Evolutionary conservation across 2,888 invertebrate species (phyloP), one percentile per base, ranked within the genome.

Genomic region (Blomia tropicalis): DNA sequence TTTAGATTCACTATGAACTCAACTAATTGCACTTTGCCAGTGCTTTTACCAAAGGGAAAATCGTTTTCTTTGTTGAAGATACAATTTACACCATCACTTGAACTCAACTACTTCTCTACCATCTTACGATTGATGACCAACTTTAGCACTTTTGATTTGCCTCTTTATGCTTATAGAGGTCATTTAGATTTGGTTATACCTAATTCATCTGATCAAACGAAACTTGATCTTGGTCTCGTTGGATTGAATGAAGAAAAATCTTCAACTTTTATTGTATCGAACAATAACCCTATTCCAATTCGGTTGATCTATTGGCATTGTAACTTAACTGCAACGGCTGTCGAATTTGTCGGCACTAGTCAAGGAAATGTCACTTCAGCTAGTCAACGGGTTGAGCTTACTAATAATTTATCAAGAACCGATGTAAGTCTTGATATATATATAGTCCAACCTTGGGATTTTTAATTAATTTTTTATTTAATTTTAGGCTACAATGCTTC

Each of bases 101-200:
- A 64, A 44, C 43, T 64, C 19, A 64, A 43, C 62, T 80, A 80
- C 70, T 75, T 83, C 64, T 79, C 79, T 69, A 80, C 83, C 14
- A 76, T 78, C 67, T 77, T 85, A 68, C 76, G 79, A 44, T 75
- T 87, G 59, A 79, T 81, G 71, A 85, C 85, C 23, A 87, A 87
- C 73, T 79, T 85, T 63, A 84, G 86, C 30, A 78, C 79, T 43
- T 80, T 85, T 68, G 76, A 78, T 68, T 78, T 86, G 66, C 84
- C 85, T 32, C 74, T 87, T 65, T 73, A 82, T 59, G 81, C 83
- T 70, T 86, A 85, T 72, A 81, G 83, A 72, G 86, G 85, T 54
- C 81, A 81, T 71, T 74, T 86, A 70, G 76, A 77, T 71, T 72
- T 78, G 75, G 80, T 80, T 60, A 72, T 77, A 53, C 74, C 77